These are phyloP conservation scores for Cherax quadricarinatus DNA, from an alignment of 1,140 invertebrate species.

Conservation along the genomic window DNA sequence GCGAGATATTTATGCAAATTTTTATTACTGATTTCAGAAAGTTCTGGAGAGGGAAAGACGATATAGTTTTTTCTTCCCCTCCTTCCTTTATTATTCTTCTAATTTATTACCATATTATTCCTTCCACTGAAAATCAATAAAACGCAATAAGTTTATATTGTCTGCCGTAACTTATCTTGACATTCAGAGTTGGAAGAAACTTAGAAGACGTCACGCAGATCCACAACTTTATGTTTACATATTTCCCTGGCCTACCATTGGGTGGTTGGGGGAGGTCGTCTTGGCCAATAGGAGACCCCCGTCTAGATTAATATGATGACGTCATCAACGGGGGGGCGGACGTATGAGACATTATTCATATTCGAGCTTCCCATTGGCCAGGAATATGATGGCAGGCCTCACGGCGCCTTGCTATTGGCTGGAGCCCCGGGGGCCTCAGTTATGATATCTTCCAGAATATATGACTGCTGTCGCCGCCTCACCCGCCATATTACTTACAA, in stretches of 20 bases:
- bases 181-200: no score
- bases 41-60: background rate
- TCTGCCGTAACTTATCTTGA: no score
- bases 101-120: no score
- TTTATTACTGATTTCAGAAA: constrained; percentile 31
- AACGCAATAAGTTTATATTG: no score
- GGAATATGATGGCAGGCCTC: constrained; percentile 37
- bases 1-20: constrained; percentile 26
- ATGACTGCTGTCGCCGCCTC: background rate
- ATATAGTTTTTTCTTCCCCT: background rate
- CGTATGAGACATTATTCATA: constrained; percentile 49
- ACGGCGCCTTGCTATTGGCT: constrained; percentile 12
- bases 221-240: constrained; percentile 19
- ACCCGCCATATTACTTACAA: background rate
- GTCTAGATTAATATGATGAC: constrained; percentile 53
- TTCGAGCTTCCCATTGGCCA: constrained; percentile 39
- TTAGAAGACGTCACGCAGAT: no score
- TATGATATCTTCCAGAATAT: background rate
- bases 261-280: background rate
- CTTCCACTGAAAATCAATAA: no score
- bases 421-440: background rate
- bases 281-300: constrained; percentile 27
- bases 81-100: background rate
- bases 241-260: constrained; percentile 35
- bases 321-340: constrained; percentile 44